phyloP scores from a whole-genome alignment of 1,140 invertebrate species.

The Mizuhopecten yessoensis region DNA sequence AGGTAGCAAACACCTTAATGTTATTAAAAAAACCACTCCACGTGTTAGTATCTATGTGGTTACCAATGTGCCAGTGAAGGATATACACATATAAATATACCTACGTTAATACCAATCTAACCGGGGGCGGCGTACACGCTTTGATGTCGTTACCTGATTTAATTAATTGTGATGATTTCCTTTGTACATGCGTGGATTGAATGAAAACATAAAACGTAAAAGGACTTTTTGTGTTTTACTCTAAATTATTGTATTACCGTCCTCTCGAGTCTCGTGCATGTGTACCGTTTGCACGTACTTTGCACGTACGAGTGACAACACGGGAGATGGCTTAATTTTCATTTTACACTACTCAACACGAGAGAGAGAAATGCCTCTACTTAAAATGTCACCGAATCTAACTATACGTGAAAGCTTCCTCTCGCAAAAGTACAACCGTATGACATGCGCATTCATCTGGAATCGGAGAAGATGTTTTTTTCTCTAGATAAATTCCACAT shows the following conservation, averaged over 20 bases:
- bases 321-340: constrained; percentile 33
- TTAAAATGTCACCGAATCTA: background rate
- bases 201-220: constrained; percentile 9
- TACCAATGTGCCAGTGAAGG: no score
- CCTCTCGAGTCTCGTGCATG: background rate
- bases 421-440: background rate
- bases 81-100: no score
- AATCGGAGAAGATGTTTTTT: background rate
- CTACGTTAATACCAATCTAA: no score
- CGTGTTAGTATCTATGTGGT: no score
- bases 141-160: background rate
- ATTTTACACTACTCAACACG: background rate
- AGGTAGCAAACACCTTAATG: no score
- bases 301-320: background rate
- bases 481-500: constrained; percentile 6
- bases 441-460: constrained; percentile 37
- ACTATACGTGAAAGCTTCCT: constrained; percentile 24
- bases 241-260: background rate
- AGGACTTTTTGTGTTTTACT: background rate
- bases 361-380: background rate
- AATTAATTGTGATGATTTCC: background rate
- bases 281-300: background rate
- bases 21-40: no score
- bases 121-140: background rate
- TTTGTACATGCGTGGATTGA: background rate